Conservation (phyloP, 2,797 vertebrate species). For the Echeneis naucrates region DNA sequence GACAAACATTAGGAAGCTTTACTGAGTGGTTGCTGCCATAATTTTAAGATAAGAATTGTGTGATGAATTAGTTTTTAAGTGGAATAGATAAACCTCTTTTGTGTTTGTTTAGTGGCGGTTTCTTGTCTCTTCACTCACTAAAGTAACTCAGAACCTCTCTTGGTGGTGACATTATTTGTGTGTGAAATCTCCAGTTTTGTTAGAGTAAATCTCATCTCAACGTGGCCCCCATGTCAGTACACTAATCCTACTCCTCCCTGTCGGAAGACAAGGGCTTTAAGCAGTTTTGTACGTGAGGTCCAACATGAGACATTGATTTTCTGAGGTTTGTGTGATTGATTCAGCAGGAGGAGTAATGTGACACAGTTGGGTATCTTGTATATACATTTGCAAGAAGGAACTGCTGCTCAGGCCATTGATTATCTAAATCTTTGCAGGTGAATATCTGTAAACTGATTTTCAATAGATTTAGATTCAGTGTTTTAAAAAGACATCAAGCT, state of each 20-base stretch:
- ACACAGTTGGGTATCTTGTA: constrained; percentile 60
- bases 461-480: constrained; percentile 1
- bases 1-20: constrained; percentile 11
- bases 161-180: constrained; percentile 70
- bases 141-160: constrained; percentile 49
- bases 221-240: constrained; percentile 44
- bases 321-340: constrained; percentile 74
- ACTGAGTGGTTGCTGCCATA: constrained; percentile 4
- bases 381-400: constrained; percentile 56
- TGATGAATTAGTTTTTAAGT: constrained; percentile 34
- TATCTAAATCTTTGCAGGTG: constrained; percentile 15
- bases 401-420: constrained; percentile 47
- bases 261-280: constrained; percentile 62
- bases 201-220: constrained; percentile 67
- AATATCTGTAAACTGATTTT: constrained; percentile 30
- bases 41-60: constrained; percentile 12
- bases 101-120: constrained; percentile 8
- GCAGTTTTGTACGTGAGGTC: constrained; percentile 56
- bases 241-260: constrained; percentile 74
- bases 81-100: constrained; percentile 18
- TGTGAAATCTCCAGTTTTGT: constrained; percentile 73
- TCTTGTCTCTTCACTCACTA: constrained; percentile 44
- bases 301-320: constrained; percentile 65
- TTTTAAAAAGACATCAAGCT: constrained; percentile 14
- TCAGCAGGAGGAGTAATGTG: constrained; percentile 77